Evolutionary conservation across 64 coral and sea anemone genomes (phyloP).

Genomic region (Stylophora pistillata): DNA sequence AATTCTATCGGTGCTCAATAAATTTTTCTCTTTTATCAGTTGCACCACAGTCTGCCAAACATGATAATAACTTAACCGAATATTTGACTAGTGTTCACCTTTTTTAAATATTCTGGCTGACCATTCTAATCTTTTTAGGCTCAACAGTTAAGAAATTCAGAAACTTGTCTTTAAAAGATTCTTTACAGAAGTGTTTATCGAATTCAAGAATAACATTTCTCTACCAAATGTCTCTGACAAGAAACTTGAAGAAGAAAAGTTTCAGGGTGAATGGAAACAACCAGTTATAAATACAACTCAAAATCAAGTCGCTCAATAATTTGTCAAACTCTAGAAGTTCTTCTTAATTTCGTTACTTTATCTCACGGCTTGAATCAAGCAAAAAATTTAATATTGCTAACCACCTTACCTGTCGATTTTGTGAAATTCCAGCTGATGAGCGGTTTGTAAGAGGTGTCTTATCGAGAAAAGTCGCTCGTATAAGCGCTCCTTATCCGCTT

Average conservation of each 20-base stretch:
- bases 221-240: no score
- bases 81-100: background rate
- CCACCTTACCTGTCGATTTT: background rate
- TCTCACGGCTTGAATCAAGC: background rate
- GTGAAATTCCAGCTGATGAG: background rate
- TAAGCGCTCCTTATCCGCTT: background rate
- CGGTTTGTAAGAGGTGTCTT: background rate
- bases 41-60: background rate
- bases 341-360: background rate
- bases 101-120: background rate
- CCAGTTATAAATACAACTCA: no score
- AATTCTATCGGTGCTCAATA: background rate
- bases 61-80: background rate
- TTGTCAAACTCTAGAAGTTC: background rate
- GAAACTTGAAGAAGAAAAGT: no score
- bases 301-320: no score
- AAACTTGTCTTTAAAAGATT: conserved; percentile 12
- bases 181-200: background rate
- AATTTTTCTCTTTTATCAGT: background rate
- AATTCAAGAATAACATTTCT: no score
- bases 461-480: background rate
- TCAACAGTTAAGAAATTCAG: background rate
- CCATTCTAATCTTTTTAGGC: conserved; percentile 3
- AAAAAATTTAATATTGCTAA: background rate
- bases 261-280: no score